Conservation (phyloP, 2,888 invertebrate genomes). For the Calephelis perditalis region DNA sequence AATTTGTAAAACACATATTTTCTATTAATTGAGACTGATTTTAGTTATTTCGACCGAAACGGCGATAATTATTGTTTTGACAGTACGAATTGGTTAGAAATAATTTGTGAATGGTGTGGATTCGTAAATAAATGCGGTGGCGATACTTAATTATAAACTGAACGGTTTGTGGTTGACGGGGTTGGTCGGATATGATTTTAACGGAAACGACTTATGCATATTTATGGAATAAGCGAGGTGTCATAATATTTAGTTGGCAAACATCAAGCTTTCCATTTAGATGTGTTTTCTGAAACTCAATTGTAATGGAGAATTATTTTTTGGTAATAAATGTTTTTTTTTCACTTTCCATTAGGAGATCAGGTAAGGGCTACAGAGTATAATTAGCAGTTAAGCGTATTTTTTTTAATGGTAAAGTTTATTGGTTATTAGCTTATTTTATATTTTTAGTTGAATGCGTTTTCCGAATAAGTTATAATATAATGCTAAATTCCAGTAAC, state of each 20-base stretch:
- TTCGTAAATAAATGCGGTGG: constrained; percentile 8
- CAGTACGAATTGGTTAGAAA: constrained; percentile 5
- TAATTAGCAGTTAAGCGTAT: no score
- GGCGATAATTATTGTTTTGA: constrained; percentile 1
- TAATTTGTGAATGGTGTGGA: constrained; percentile 6
- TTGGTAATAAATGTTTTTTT: no score
- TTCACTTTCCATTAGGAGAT: no score
- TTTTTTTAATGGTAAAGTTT: no score
- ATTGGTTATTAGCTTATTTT: no score
- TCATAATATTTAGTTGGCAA: neutral
- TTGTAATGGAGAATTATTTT: no score
- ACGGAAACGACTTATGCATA: constrained; percentile 5
- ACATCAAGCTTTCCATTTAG: no score
- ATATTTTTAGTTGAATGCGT: no score
- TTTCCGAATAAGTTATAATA: no score
- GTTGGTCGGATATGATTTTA: constrained; percentile 8
- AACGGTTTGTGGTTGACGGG: constrained; percentile 4
- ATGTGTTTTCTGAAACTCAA: no score
- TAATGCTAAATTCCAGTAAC: no score
- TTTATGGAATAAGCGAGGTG: neutral
- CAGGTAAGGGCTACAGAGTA: no score
- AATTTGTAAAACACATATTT: constrained; percentile 4
- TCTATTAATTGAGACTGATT: constrained; percentile 5
- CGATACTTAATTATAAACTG: constrained; percentile 6
- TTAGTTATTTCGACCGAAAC: constrained; percentile 1